phyloP scores from a whole-genome alignment of 1,140 invertebrate species.

The Drosophila oshimai region DNA sequence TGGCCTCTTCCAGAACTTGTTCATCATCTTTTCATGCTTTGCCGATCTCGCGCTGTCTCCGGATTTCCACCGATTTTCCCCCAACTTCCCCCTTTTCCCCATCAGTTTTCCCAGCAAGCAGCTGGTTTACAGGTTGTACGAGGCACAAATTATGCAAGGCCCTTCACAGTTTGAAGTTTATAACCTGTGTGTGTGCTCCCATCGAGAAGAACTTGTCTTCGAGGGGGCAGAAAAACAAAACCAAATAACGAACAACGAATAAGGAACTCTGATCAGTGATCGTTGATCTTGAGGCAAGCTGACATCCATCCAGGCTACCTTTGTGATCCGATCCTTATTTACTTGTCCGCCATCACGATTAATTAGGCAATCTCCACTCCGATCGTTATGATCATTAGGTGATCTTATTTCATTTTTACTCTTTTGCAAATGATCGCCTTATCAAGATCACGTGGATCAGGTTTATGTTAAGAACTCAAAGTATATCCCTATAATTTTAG shows the following conservation, averaged over 20 bases:
- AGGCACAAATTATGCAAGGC: slow-evolving; percentile 47
- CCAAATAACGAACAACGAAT: too few relatives aligned
- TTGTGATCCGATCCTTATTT: neutral
- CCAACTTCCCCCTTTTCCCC: neutral
- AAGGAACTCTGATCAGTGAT: neutral
- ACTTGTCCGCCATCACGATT: neutral
- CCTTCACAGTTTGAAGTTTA: slow-evolving; percentile 27
- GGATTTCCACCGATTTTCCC: slow-evolving; percentile 4
- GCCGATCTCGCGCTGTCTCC: slow-evolving; percentile 15
- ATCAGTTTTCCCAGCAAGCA: neutral
- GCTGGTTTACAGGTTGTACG: slow-evolving; percentile 35
- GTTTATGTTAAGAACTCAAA: neutral
- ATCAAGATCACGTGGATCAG: neutral
- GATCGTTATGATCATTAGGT: neutral
- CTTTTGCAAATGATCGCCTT: neutral
- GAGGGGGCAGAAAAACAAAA: neutral
- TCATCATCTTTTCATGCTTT: slow-evolving; percentile 48
- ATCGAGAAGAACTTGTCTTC: slow-evolving; percentile 11
- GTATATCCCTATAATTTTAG: neutral
- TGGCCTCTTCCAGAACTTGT: slow-evolving; percentile 20
- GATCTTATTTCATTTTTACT: neutral
- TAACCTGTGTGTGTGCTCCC: slow-evolving; percentile 7
- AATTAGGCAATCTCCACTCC: slow-evolving; percentile 3
- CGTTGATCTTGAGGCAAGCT: neutral
- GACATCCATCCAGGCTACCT: neutral